phyloP scores from a whole-genome alignment of 2,888 invertebrate genomes.

The Tetranychus truncatus region DNA sequence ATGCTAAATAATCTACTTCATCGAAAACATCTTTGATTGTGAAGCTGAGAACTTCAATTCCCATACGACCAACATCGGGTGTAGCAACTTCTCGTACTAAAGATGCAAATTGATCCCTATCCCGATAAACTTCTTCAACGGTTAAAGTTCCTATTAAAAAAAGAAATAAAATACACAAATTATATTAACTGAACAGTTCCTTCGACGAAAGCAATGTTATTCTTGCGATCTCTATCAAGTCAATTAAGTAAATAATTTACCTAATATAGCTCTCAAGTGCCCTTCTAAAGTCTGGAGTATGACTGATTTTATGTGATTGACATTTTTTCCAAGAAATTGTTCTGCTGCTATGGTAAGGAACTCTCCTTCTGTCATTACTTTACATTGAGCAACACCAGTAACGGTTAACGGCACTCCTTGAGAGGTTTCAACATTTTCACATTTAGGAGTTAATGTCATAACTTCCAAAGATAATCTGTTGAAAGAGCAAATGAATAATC shows the following conservation, averaged over 20 bases:
- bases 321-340: constrained; percentile 79
- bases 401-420: constrained; percentile 70
- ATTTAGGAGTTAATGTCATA: constrained; percentile 91
- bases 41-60: constrained; percentile 92
- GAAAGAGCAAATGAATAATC: not conserved
- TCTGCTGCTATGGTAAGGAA: constrained; percentile 83
- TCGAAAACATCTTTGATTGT: constrained; percentile 97
- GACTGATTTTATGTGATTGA: constrained; percentile 74
- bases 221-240: not conserved
- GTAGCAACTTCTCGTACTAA: constrained; percentile 91
- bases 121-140: constrained; percentile 91
- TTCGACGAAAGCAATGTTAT: not conserved
- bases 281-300: constrained; percentile 63
- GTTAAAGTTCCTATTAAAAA: constrained; percentile 62
- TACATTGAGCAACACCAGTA: constrained; percentile 90
- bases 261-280: constrained; percentile 83
- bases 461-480: constrained; percentile 57
- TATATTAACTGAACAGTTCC: no score
- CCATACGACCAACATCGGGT: constrained; percentile 96
- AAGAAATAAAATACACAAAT: no score
- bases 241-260: constrained; percentile 40
- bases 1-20: constrained; percentile 77
- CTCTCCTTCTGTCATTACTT: constrained; percentile 92
- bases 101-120: constrained; percentile 91
- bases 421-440: constrained; percentile 86